Percentiles rank a stretch among this genome's conserved stretches.
Conservation (phyloP, 2,113 vertebrate genomes). For the Tetrax tetrax region DNA sequence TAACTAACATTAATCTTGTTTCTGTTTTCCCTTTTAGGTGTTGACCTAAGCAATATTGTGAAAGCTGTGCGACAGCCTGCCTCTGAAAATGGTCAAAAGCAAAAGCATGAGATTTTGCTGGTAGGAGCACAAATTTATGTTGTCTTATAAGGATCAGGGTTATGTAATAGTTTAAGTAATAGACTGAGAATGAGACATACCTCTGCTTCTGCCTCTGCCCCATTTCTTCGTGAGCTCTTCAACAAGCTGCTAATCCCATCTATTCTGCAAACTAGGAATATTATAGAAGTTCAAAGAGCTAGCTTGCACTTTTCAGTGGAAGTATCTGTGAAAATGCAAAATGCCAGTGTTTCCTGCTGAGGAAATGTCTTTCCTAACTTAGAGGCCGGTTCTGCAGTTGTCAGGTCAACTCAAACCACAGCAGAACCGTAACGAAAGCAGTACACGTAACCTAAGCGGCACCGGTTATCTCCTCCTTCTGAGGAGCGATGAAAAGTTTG, state of each 20-base stretch:
- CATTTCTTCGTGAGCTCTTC: not conserved
- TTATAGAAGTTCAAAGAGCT: not conserved
- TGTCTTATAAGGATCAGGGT: not conserved
- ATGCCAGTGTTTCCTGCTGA: not conserved
- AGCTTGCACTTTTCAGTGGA: not conserved
- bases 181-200: not conserved
- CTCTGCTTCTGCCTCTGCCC: not conserved
- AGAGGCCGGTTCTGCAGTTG: not conserved
- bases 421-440: not conserved
- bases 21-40: slow-evolving; percentile 73
- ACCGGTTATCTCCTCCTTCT: not conserved
- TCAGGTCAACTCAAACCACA: not conserved
- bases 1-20: not conserved
- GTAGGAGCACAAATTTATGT: slow-evolving; percentile 56
- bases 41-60: slow-evolving; percentile 90
- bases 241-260: not conserved
- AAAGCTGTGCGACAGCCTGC: slow-evolving; percentile 72
- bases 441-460: not conserved
- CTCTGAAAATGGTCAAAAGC: slow-evolving; percentile 68
- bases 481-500: not conserved
- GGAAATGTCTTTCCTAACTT: not conserved
- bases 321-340: too few species aligned
- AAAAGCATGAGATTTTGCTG: slow-evolving; percentile 85
- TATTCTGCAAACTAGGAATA: not conserved
- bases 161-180: not conserved